Evolutionary conservation across 2,888 invertebrate genomes (phyloP), one percentile per base, ranked within the genome.

Genomic region (Drosophila borborema): DNA sequence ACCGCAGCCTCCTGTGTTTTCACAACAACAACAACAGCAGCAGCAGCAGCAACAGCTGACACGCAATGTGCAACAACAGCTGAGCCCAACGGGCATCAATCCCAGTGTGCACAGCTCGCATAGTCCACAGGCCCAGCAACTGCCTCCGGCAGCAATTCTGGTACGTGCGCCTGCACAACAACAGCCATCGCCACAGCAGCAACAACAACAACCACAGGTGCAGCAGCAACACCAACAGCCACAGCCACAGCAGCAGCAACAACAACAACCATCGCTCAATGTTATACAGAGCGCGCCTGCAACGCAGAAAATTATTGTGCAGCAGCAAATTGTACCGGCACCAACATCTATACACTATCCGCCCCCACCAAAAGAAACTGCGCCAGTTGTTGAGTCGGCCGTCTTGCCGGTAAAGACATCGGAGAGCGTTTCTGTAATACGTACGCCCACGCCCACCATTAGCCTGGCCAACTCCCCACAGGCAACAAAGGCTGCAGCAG

Each of bases 231-330:
- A 64, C 18, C 43, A 18, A 20, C 64, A 40, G 9, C 38, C 38
- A 16, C 5, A 6, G 2, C 38, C 14, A 10, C 36, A 36, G 10
- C 36, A 36, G 10, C 36, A 36, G 36, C 36, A 9, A 10, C 67
- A 49, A 16, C 81, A 81, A 9, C 86, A 77, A 28, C 70, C 64
- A 23, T 49, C 77, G 12, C 76, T 74, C 75, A 80, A 91, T 87
- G 84, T 92, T 71, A 72, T 93, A 89, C 78, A 92, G 82, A 80
- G 83, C 88, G 84, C 92, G 2, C 89, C 91, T 12, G 82, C 89
- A 23, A 59, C 84, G 12, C 89, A 81, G 58, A 87, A 88, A 61
- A 76, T 89, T 31, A 82, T 91, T 70, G 90, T 89, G 31, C 89
- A 88, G 40, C 91, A 91, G 58, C 91, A 91, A 53, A 86, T 91